Percentiles rank a stretch among this genome's conserved stretches.
Evolutionary conservation across 2,888 invertebrate genomes (phyloP).

Genomic region (Lydus trimaculatus): DNA sequence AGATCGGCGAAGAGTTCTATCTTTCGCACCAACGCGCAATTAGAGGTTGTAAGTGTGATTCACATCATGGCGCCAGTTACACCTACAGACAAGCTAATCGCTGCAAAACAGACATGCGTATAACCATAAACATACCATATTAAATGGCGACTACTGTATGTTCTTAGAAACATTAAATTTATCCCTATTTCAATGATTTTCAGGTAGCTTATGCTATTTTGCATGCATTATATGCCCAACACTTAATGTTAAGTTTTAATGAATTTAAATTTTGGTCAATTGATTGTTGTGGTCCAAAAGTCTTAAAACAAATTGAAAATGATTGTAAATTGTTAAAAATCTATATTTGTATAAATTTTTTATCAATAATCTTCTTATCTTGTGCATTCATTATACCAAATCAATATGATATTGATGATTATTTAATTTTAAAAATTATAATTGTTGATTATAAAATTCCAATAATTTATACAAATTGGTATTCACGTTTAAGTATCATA

Average conservation of each 20-base stretch:
- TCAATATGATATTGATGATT: background rate
- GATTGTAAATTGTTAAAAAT: background rate
- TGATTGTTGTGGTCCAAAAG: background rate
- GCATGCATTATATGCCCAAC: background rate
- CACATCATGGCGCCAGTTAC: background rate
- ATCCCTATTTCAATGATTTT: background rate
- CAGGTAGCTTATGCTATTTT: background rate
- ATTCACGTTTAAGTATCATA: background rate
- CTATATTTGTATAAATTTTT: background rate
- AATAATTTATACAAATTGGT: background rate
- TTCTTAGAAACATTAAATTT: background rate
- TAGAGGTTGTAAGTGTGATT: background rate
- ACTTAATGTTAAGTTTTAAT: background rate
- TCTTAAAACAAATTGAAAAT: background rate
- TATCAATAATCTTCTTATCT: background rate
- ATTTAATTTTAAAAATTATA: background rate
- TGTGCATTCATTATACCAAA: background rate
- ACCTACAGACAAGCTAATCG: too few relatives aligned
- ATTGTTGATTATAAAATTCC: background rate
- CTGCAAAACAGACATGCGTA: too few relatives aligned
- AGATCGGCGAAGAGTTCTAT: too few relatives aligned
- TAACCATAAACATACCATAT: too few relatives aligned
- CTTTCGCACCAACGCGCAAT: too few relatives aligned
- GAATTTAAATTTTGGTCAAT: background rate
- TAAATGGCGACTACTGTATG: background rate